Evolutionary conservation across 2,888 invertebrate species (phyloP), one percentile per base, ranked within the genome.

Genomic region (Craniophora ligustri): DNA sequence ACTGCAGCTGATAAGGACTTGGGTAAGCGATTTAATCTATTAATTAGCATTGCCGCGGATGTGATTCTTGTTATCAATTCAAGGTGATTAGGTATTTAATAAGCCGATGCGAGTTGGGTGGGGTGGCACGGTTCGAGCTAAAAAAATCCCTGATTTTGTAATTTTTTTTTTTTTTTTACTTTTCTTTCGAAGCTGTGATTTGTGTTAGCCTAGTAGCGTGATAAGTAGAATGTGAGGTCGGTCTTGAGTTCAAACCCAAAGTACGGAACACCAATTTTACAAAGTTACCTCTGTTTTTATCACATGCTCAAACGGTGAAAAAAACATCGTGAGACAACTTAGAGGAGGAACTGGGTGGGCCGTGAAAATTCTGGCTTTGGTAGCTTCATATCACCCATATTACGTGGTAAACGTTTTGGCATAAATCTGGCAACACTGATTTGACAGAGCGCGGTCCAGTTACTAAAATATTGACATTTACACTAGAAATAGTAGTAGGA

Each of bases 1-100:
- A 94, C 91, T 26, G 76, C 91, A 5, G 91, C 94, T 14, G 95
- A 98, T 91, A 95, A 95, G 86, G 90, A 93, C 64, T 84, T 97
- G 81, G 94, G 98, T 98, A 92, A 94, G 95, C 38, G 30, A 7
- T 56, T 53, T 41, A 28, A 16, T 47, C n/a, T 11, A 19, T 1
- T 15, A 36, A 38, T 35, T 35, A 34, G 15, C 18, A 4, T 56
- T 31, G 26, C n/a, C n/a, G 5, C n/a, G 15, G 0, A 26, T 19
- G n/a, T 45, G 14, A 65, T 70, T 28, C 31, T 30, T 45, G 40
- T 34, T 70, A 65, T 57, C 66, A 39, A 30, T 38, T 8, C 14
- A 32, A 31, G 65, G 48, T 54, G 26, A 5, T 23, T 26, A n/a
- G n/a, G n/a, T n/a, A n/a, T n/a, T n/a, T n/a, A n/a, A n/a, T n/a